Conservation (phyloP, 2,797 vertebrate species). For the Sebastes diploproa region DNA sequence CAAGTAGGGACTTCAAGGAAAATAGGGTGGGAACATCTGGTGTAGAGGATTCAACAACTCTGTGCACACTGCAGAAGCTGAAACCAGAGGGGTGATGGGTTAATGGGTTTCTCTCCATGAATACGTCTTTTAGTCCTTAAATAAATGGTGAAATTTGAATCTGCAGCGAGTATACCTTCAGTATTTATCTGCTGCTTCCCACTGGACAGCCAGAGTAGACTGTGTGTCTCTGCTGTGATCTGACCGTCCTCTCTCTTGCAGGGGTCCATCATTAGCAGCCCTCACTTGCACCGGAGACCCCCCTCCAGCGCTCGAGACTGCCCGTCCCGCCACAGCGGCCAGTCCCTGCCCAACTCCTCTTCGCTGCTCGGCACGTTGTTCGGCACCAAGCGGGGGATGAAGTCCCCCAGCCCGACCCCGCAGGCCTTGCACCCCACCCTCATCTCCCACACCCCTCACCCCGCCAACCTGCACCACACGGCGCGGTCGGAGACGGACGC, state of each 20-base stretch:
- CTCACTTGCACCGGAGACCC: constrained; percentile 91
- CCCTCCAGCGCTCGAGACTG: constrained; percentile 90
- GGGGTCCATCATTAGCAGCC: constrained; percentile 99
- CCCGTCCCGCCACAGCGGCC: constrained; percentile 86
- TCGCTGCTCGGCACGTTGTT: constrained; percentile 95
- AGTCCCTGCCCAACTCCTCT: constrained; percentile 91
- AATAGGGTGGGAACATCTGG: background rate
- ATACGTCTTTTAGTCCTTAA: background rate
- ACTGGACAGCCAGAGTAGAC: background rate
- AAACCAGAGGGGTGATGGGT: background rate
- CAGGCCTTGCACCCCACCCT: constrained; percentile 83
- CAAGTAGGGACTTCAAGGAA: no score
- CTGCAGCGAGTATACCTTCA: background rate
- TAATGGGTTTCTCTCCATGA: background rate
- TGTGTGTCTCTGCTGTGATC: constrained; percentile 13
- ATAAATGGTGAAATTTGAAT: background rate
- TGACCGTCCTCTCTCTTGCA: constrained; percentile 74
- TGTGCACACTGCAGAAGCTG: background rate
- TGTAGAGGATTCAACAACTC: background rate
- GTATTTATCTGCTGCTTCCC: background rate
- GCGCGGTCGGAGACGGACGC: constrained; percentile 75
- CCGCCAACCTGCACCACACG: constrained; percentile 85
- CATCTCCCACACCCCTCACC: constrained; percentile 85
- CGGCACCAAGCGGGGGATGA: constrained; percentile 89
- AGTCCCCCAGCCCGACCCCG: constrained; percentile 85